Percentiles rank a stretch among this genome's conserved stretches.
phyloP scores from a whole-genome alignment of 92 coral and sea anemone species.

The Blastomussa wellsi region DNA sequence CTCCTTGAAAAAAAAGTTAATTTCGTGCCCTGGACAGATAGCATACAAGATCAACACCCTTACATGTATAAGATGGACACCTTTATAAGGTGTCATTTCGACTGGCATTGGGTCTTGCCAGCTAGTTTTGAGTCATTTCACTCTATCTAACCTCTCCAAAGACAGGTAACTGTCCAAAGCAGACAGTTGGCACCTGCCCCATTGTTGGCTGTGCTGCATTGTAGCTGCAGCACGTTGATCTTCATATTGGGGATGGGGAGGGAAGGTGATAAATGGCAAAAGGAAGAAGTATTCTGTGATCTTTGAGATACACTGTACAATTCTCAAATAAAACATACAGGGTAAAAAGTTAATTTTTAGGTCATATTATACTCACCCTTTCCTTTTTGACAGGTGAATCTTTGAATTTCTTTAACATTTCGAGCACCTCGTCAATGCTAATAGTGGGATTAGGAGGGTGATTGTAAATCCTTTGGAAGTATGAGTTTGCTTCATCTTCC shows the following conservation, averaged over 20 bases:
- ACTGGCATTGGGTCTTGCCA: no score
- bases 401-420: constrained; percentile 94
- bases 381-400: constrained; percentile 92
- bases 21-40: no score
- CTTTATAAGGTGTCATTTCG: no score
- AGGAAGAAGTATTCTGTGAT: background rate
- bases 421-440: constrained; percentile 95
- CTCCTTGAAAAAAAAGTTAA: no score
- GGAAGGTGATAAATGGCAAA: background rate
- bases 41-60: no score
- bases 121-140: no score
- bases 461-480: constrained; percentile 97
- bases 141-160: no score
- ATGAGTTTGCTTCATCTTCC: constrained; percentile 96
- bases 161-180: no score
- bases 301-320: background rate
- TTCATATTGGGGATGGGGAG: background rate
- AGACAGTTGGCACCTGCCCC: no score
- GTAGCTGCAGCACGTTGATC: no score
- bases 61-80: no score
- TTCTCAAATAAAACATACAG: background rate
- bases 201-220: no score
- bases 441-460: constrained; percentile 98
- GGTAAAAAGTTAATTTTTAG: background rate
- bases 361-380: constrained; percentile 53